These are phyloP conservation scores for Pseudobourletiella spinata DNA, from an alignment of 1,140 invertebrate species.

Conservation along the genomic window DNA sequence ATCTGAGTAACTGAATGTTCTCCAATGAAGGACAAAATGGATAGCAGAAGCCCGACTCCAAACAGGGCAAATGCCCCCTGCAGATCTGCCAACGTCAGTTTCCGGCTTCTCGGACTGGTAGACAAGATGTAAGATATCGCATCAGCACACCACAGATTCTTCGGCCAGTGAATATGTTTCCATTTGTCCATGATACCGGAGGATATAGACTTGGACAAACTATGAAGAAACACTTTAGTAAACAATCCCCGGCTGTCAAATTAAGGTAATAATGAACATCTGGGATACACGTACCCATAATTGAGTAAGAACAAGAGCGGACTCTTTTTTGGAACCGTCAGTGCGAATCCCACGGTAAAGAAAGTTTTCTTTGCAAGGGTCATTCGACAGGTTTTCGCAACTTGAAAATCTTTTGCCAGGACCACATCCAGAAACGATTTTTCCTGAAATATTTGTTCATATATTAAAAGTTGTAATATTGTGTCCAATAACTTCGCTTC, in stretches of 20 bases:
- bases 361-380: slow-evolving; percentile 37
- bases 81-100: slow-evolving; percentile 20
- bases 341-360: slow-evolving; percentile 38
- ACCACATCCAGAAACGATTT: slow-evolving; percentile 39
- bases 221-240: neutral
- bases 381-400: slow-evolving; percentile 35
- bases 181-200: slow-evolving; percentile 33
- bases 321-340: slow-evolving; percentile 34
- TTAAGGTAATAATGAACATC: too few relatives aligned
- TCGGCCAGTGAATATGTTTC: slow-evolving; percentile 31
- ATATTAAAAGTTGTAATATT: neutral
- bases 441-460: slow-evolving; percentile 30
- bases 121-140: slow-evolving; percentile 25
- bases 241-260: too few relatives aligned
- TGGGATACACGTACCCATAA: slow-evolving; percentile 38
- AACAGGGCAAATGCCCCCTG: slow-evolving; percentile 26
- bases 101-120: slow-evolving; percentile 19
- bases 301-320: slow-evolving; percentile 33
- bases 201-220: slow-evolving; percentile 20
- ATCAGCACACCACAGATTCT: slow-evolving; percentile 23
- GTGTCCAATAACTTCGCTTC: too few relatives aligned
- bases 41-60: slow-evolving; percentile 3
- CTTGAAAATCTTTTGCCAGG: slow-evolving; percentile 36
- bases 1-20: too few relatives aligned
- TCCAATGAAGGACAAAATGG: too few relatives aligned